phyloP scores from a whole-genome alignment of 2,113 vertebrate genomes.

The Trematocara variabile region DNA sequence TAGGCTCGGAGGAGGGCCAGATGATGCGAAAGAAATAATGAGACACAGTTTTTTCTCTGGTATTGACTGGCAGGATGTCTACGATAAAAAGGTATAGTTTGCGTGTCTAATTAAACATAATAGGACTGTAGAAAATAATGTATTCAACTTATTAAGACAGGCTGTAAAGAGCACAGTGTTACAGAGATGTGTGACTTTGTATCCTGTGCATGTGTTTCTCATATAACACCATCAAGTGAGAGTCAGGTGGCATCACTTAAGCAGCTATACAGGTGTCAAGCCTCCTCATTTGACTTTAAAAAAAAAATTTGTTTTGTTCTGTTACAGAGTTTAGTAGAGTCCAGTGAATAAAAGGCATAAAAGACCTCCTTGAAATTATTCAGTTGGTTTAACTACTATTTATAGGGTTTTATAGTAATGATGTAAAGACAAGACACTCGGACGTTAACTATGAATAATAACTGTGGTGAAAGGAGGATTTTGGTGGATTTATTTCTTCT shows the following conservation, averaged over 20 bases:
- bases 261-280: not conserved
- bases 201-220: slow-evolving; percentile 1
- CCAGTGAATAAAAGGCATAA: not conserved
- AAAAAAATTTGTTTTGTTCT: accelerated
- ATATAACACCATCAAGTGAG: not conserved
- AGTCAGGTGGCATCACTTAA: slow-evolving; percentile 1
- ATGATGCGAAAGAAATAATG: slow-evolving; percentile 98
- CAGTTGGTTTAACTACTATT: not conserved
- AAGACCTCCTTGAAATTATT: not conserved
- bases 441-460: not conserved
- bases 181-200: slow-evolving; percentile 21
- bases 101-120: not conserved
- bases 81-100: slow-evolving; percentile 91
- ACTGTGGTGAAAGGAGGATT: not conserved
- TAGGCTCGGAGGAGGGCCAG: slow-evolving; percentile 93
- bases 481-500: not conserved
- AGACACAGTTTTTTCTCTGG: slow-evolving; percentile 93
- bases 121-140: not conserved
- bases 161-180: not conserved
- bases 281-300: not conserved
- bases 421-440: not conserved
- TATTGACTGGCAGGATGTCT: slow-evolving; percentile 95
- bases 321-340: not conserved
- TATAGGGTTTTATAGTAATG: not conserved
- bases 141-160: not conserved